Base-by-base conservation (phyloP, 1,140 invertebrate species). In the Zaprionus taronus region DNA sequence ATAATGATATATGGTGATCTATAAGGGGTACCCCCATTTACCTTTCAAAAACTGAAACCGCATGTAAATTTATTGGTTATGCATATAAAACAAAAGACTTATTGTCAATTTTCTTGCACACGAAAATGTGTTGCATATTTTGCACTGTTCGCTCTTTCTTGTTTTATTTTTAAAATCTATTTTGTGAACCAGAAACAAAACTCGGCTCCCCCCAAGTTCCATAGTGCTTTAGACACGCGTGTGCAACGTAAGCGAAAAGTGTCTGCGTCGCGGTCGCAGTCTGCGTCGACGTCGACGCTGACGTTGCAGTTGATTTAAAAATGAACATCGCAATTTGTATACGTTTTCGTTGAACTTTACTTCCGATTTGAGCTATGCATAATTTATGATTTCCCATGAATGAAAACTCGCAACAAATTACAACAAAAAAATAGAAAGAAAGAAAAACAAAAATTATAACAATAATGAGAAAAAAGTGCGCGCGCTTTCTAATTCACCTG, bases 81-180 rank as follows among this genome's bases (percentile, higher is more conserved):
- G 24, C 55, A 49, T 41, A 66, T 51, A 61, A 66, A 61, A 66
- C 47, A 31, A 63, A 65, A 63, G 47, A 57, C 62, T 56, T 65
- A 77, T 51, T 70, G 83, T 72, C 63, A 86, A 80, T 85, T 83
- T 79, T 80, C 1, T 14, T 70, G 36, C 47, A 55, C 26, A 71
- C 60, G 28, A 75, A 71, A 44, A 24, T 28, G 38, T 28, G 26
- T 26, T 44, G 56, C 36, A 57, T 57, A 71, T 71, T 56, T 51
- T 71, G 47, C 17, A 15, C 38, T 63, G 14, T 6, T 24, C 20
- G 34, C 60, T 47, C n/a, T 17, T n/a, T 44, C 15, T n/a, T 17
- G 41, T 44, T 44, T 17, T 44, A 44, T 44, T 51, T 66, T 66
- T 38, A 51, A 75, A 82, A 79, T 49, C 67, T 41, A 65, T 83